Conservation (phyloP, 1,140 invertebrate species). For the Pollicipes pollicipes region DNA sequence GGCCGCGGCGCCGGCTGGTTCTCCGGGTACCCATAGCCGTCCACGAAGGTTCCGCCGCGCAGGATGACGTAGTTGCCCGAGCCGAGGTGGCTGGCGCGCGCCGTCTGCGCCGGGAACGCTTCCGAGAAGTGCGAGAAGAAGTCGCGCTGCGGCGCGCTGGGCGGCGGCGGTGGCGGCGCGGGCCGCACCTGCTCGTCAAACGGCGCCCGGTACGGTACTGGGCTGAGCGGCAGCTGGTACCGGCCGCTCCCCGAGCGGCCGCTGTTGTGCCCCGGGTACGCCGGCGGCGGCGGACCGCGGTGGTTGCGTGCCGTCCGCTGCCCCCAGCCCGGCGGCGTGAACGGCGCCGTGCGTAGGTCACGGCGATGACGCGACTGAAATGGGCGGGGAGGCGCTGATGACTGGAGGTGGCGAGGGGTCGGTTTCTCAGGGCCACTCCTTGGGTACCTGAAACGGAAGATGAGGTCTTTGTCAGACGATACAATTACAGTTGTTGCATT, state of each 20-base stretch:
- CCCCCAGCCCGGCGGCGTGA: not conserved
- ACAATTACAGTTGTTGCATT: no score
- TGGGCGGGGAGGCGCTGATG: not conserved
- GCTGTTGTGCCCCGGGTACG: not conserved
- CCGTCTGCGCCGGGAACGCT: not conserved
- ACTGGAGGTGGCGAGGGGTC: not conserved
- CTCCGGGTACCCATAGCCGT: not conserved
- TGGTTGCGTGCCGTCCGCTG: not conserved
- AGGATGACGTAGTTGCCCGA: not conserved
- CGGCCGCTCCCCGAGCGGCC: no score
- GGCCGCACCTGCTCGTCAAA: not conserved
- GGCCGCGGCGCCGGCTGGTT: not conserved
- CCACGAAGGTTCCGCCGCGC: not conserved
- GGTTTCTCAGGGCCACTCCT: not conserved
- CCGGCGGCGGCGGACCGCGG: no score
- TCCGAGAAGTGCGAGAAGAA: not conserved
- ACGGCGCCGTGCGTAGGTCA: not conserved
- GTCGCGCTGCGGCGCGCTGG: no score
- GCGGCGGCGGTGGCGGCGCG: no score
- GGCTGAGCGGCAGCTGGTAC: not conserved
- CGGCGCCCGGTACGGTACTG: not conserved
- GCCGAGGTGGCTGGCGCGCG: not conserved
- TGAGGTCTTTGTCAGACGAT: no score
- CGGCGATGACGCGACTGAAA: not conserved
- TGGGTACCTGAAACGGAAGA: not conserved